A percentile compares a stretch with the other conserved stretches of the same genome.
phyloP scores from a whole-genome alignment of 1,140 invertebrate species.

The Calliphora vicina region DNA sequence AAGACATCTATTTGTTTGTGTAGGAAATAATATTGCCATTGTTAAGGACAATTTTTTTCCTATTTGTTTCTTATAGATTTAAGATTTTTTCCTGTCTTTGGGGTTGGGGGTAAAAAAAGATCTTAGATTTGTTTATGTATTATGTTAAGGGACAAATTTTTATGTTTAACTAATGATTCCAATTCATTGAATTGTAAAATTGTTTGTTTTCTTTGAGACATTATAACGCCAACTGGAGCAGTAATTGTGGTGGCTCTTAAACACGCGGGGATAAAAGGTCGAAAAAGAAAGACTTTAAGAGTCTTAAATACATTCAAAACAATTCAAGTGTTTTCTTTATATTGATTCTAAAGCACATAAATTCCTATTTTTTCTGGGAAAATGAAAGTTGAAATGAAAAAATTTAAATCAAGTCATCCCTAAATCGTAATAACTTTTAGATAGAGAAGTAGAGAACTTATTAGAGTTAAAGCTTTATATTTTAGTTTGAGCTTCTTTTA shows the following conservation, averaged over 20 bases:
- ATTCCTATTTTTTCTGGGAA: too few relatives aligned
- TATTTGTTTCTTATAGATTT: background rate
- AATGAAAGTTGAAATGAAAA: too few relatives aligned
- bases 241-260: background rate
- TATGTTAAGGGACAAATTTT: background rate
- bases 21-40: too few relatives aligned
- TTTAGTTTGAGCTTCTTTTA: too few relatives aligned
- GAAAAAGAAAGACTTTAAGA: background rate
- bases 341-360: background rate
- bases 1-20: background rate
- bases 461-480: too few relatives aligned
- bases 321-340: background rate
- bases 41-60: background rate
- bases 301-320: too few relatives aligned
- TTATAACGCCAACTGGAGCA: background rate
- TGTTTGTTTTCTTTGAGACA: background rate
- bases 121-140: background rate
- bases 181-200: slow-evolving; percentile 14
- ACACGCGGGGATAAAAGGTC: too few relatives aligned
- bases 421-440: too few relatives aligned
- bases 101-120: background rate
- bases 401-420: background rate
- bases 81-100: background rate
- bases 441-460: too few relatives aligned
- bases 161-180: slow-evolving; percentile 10